Percentiles rank a stretch among this genome's conserved stretches.
phyloP scores from a whole-genome alignment of 2,888 invertebrate genomes.

The Timandra comae region DNA sequence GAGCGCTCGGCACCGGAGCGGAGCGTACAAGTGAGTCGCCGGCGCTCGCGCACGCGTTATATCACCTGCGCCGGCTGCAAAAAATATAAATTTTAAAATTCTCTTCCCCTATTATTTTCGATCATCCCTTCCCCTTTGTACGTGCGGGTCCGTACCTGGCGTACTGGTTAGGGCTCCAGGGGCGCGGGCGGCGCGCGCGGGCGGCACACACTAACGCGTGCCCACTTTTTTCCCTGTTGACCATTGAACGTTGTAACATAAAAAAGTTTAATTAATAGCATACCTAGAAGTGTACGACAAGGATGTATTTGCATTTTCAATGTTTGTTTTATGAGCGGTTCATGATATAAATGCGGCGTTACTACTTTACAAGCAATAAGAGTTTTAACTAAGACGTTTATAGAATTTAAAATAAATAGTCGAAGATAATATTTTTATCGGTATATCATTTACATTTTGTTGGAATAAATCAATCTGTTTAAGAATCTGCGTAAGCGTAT shows the following conservation, averaged over 20 bases:
- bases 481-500: constrained; percentile 42
- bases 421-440: constrained; percentile 18
- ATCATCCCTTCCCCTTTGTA: constrained; percentile 72
- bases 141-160: constrained; percentile 74
- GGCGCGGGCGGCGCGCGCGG: constrained; percentile 32
- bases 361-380: constrained; percentile 5
- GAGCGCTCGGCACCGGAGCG: constrained; percentile 58
- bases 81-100: constrained; percentile 75
- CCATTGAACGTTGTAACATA: constrained; percentile 47
- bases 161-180: constrained; percentile 42
- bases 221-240: constrained; percentile 59
- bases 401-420: constrained; percentile 4
- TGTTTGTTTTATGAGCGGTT: constrained; percentile 15
- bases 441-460: constrained; percentile 36
- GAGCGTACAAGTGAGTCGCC: constrained; percentile 71
- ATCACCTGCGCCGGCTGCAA: constrained; percentile 78
- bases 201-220: constrained; percentile 54
- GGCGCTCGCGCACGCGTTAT: constrained; percentile 73
- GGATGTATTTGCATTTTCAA: constrained; percentile 16
- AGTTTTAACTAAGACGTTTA: constrained; percentile 1
- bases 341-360: constrained; percentile 9
- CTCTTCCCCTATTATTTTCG: constrained; percentile 77
- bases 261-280: constrained; percentile 29
- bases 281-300: constrained; percentile 21
- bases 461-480: constrained; percentile 47